phyloP scores from a whole-genome alignment of 2,797 vertebrate genomes.

The Premnoplex brunnescens region DNA sequence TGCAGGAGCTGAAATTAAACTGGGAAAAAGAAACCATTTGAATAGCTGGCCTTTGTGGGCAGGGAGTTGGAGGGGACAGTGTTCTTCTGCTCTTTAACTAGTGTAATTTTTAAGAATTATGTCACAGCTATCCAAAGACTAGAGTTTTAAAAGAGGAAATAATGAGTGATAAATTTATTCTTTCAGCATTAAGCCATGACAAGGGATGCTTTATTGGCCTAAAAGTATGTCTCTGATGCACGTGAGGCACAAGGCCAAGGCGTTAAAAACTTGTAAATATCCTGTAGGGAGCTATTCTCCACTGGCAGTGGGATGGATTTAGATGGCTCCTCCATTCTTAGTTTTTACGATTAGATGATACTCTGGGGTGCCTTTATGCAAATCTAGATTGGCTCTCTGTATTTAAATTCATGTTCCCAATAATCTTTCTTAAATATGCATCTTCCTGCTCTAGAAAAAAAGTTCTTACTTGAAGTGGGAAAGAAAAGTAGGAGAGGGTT shows the following conservation, averaged over 20 bases:
- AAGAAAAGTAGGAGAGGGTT: not conserved
- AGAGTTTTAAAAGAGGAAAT: conserved; percentile 51
- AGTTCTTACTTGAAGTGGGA: not conserved
- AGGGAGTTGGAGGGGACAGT: not conserved
- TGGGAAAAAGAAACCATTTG: not conserved
- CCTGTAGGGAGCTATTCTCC: conserved; percentile 22
- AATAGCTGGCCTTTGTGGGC: not conserved
- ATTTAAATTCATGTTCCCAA: not conserved
- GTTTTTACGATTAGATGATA: conserved; percentile 15
- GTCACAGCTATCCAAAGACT: conserved; percentile 39
- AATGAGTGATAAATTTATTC: conserved; percentile 63
- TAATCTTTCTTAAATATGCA: not conserved
- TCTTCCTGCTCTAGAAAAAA: not conserved
- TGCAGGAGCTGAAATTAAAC: not conserved
- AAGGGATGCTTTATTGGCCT: conserved; percentile 53
- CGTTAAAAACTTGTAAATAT: conserved; percentile 51
- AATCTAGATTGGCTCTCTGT: not conserved
- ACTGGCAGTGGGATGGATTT: conserved; percentile 12
- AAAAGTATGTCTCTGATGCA: conserved; percentile 26
- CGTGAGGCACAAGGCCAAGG: conserved; percentile 38
- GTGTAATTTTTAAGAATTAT: conserved; percentile 27
- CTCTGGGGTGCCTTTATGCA: conserved; percentile 33
- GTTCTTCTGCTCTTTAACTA: not conserved
- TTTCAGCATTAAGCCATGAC: conserved; percentile 37
- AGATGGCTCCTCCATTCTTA: conserved; percentile 31